These are phyloP conservation scores for Idris sp. DNA, from an alignment of 1,140 invertebrate genomes.

Conservation along the genomic window DNA sequence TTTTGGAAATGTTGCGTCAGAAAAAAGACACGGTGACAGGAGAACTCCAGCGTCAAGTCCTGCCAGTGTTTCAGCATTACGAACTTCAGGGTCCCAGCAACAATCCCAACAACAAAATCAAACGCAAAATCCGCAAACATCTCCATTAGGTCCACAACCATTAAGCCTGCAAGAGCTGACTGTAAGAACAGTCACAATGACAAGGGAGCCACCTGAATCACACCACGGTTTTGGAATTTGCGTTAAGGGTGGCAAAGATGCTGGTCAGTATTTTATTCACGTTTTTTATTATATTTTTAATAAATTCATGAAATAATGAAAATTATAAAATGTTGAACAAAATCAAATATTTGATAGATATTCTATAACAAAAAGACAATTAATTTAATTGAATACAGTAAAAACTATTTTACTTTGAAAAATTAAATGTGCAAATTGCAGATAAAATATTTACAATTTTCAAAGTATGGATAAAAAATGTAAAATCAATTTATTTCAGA, in stretches of 20 bases:
- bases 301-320: slow-evolving; percentile 1
- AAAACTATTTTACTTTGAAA: slow-evolving; percentile 1
- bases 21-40: slow-evolving; percentile 72
- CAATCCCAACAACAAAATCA: slow-evolving; percentile 60
- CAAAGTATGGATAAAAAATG: no score
- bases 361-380: no score
- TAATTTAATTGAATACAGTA: no score
- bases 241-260: slow-evolving; percentile 92
- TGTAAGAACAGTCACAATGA: slow-evolving; percentile 90
- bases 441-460: background rate
- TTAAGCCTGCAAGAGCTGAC: slow-evolving; percentile 85
- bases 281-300: no score
- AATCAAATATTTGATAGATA: no score
- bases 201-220: slow-evolving; percentile 85
- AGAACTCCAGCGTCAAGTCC: slow-evolving; percentile 86
- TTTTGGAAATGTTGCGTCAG: slow-evolving; percentile 71
- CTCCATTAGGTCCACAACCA: slow-evolving; percentile 77
- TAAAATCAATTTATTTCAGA: no score
- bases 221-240: slow-evolving; percentile 91
- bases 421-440: background rate
- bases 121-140: slow-evolving; percentile 67
- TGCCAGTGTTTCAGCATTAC: slow-evolving; percentile 77
- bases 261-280: no score
- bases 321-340: no score
- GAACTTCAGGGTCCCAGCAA: slow-evolving; percentile 63